Base-by-base conservation (phyloP, 2,797 vertebrate genomes). In the Anguilla pacifica region DNA sequence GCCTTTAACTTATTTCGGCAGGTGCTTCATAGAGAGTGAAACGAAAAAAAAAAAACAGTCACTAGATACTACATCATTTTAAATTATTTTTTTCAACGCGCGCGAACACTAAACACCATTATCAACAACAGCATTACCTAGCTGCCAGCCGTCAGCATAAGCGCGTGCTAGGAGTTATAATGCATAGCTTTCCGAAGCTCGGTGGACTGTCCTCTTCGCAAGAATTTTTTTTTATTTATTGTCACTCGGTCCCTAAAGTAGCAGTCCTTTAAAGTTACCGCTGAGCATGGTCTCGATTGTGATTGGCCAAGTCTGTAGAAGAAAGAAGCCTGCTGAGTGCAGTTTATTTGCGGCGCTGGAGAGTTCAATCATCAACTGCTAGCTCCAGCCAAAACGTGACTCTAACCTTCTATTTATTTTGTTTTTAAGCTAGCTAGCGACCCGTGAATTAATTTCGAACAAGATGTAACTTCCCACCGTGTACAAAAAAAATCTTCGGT, bases 401-500 rank as follows among this genome's bases (percentile, higher is more conserved):
- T 93, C 88, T 87, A 83, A 88, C 87, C 86, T 88, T 88, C 85
- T 86, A 88, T 88, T 88, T 89, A 88, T 88, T 88, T 88, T 84
- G 77, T 85, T 43, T 77, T 22, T 46, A 49, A 51, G 79, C 43
- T 43, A 83, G 79, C 79, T 82, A 51, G 79, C 43, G n/a, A 84
- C 64, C 49, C 88, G 86, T 87, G 84, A 64, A 55, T 87, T 74
- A 55, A 88, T 72, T 55, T 88, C 49, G 86, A 95, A 91, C 96
- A 96, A 96, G 95, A 97, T 97, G 96, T 97, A 95, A 96, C 95
- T 93, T 93, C 93, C 90, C 93, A 93, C 95, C 92, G 92, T 92
- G 93, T 92, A 92, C 94, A 95, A 94, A 95, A 95, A 94, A 82
- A 94, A 85, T 85, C 95, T 95, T 96, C 94, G 93, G 93, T 95